Base-by-base conservation (phyloP, 2,888 invertebrate species). In the Tetragonisca angustula region DNA sequence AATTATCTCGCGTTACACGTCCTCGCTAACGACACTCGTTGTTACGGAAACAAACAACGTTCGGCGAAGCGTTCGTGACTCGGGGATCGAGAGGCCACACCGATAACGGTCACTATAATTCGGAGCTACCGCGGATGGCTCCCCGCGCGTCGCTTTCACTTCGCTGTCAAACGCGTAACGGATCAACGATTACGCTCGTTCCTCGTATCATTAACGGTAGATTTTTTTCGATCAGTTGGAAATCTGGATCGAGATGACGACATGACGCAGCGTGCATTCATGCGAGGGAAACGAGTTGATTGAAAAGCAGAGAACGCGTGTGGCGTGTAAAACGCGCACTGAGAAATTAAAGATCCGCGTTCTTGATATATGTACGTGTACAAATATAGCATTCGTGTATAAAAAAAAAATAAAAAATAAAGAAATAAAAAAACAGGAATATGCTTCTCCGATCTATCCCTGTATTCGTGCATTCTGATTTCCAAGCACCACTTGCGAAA, bases 91-190 rank as follows among this genome's bases (percentile, higher is more conserved):
- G 69, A 72, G 36, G 54, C 32, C 36, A 27, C 61, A 11, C 36
- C 79, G 79, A 84, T 84, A 84, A 83, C 83, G 84, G 76, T 74
- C 69, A 76, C 78, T 85, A 73, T 79, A 85, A 85, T 79, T 81
- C 69, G 56, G 68, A 62, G 32, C 71, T 70, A 43, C 52, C 59
- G 11, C 73, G 56, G 64, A 75, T 43, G 9, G 49, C 64, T 62
- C 49, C 61, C 43, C 27, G 32, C 27, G 32, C 56, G 70, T 80
- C 19, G 75, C 81, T 88, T 89, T 87, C 87, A 79, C 86, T 49
- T 81, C 36, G 50, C n/a, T 54, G 54, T 19, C 49, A 74, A 21
- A 64, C 27, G 24, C 54, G 27, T 82, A 79, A 73, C 68, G 76
- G 69, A 50, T 56, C 11, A n/a, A 4, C 73, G 64, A 76, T 74